Evolutionary conservation across 2,888 invertebrate species (phyloP), one percentile per base, ranked within the genome.

Genomic region (Terebella lapidaria): DNA sequence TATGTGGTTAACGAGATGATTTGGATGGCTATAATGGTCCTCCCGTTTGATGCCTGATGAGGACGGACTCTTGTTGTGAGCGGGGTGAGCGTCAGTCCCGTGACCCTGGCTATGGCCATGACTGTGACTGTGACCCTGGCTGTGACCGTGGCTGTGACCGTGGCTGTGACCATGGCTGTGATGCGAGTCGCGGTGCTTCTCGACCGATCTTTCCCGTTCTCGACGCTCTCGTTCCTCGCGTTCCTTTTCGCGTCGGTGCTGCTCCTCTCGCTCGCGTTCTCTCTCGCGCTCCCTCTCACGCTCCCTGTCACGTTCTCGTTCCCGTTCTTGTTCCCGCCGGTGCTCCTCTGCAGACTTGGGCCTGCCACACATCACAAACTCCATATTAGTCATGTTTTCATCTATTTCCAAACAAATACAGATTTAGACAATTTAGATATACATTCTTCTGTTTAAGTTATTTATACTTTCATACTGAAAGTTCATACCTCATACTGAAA

Each of bases 251-350:
- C 52, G 28, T 61, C 49, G 30, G 20, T 26, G 51, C 54, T 62
- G 66, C 30, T 60, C 53, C 59, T 68, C 63, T 55, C 57, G 59
- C 52, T 60, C 60, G 1, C 42, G 52, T 30, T 63, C 54, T 67
- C 67, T 25, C 66, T 65, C 60, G 66, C 70, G 57, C 70, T 66
- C 70, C 66, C 58, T 85, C 72, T 83, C 77, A 74, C 84, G 84
- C 59, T 67, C 63, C 53, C 55, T 46, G 49, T 59, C 59, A 1
- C 30, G 52, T 35, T 63, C 53, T 68, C 67, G 26, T 67, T 65
- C 59, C 66, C 70, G 56, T 70, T 65, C 70, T 66, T 57, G 85
- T 72, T 83, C 77, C 74, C 84, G 84, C 20, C 58, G 5, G n/a
- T 18, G 3, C 20, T 58, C 55, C 3, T 58, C 46, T 47, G 45